phyloP scores from a whole-genome alignment of 2,113 vertebrate species.

The Anseranas semipalmata region DNA sequence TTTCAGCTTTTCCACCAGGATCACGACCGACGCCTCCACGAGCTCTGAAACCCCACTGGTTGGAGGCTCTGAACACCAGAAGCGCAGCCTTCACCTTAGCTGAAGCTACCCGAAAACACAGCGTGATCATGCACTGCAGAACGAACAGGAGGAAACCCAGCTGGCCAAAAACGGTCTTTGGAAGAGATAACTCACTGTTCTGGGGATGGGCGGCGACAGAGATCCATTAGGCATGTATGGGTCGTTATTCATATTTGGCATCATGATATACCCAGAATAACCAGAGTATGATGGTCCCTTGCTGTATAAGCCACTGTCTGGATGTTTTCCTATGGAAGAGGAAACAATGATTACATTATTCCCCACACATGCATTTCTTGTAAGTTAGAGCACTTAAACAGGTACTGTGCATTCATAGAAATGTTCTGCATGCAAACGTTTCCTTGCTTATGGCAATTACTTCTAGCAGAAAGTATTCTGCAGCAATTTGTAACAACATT shows the following conservation, averaged over 20 bases:
- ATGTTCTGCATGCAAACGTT: background rate
- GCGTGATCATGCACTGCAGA: background rate
- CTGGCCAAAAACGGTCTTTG: background rate
- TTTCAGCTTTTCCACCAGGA: background rate
- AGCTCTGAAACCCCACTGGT: background rate
- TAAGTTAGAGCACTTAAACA: background rate
- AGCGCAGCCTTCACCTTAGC: background rate
- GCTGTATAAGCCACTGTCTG: conserved; percentile 89
- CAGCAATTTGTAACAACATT: background rate
- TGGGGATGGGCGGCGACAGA: conserved; percentile 94
- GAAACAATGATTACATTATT: conserved; percentile 39
- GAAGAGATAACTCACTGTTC: conserved; percentile 90
- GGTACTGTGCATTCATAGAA: background rate
- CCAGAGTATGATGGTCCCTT: conserved; percentile 91
- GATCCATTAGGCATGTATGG: conserved; percentile 98
- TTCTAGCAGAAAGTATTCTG: accelerated
- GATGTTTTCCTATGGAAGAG: conserved; percentile 85
- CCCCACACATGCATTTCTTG: background rate
- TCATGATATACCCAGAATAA: conserved; percentile 99
- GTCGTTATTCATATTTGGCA: conserved; percentile 96
- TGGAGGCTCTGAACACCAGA: background rate
- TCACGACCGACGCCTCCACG: background rate
- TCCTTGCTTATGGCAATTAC: background rate
- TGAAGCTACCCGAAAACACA: background rate
- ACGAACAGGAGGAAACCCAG: conserved; percentile 20